These are phyloP conservation scores for Otis tarda DNA, from an alignment of 2,113 vertebrate species.

Conservation along the genomic window DNA sequence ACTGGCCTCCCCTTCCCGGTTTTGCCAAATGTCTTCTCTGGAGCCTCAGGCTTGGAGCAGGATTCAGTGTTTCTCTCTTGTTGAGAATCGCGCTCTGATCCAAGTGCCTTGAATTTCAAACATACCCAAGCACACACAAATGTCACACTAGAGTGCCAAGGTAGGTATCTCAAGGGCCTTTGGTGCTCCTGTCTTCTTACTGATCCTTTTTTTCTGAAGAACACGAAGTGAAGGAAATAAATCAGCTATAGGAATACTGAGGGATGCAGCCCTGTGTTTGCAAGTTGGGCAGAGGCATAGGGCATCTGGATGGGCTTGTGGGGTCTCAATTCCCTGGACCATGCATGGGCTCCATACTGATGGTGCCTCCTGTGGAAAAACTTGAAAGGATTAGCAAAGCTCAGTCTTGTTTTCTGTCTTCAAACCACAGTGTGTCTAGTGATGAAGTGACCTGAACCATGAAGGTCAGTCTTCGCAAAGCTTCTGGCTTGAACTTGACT, in stretches of 20 bases:
- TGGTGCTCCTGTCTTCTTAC: background rate
- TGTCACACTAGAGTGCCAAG: no score
- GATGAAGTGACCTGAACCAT: background rate
- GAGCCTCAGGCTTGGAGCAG: constrained; percentile 12
- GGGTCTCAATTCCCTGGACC: fast-evolving
- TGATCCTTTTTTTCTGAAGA: background rate
- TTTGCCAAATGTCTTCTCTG: constrained; percentile 16
- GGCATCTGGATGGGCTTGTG: background rate
- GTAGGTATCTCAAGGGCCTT: background rate
- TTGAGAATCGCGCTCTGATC: background rate
- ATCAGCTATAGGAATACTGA: fast-evolving
- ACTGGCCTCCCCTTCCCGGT: background rate
- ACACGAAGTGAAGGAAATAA: fast-evolving
- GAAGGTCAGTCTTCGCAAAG: background rate
- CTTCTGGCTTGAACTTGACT: background rate
- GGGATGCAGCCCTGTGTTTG: background rate
- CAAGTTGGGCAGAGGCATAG: fast-evolving
- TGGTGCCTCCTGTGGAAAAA: fast-evolving
- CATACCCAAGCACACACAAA: no score
- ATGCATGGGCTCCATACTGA: fast-evolving
- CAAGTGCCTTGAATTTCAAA: background rate
- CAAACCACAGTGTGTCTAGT: background rate
- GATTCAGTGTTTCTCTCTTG: background rate
- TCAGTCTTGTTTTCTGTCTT: background rate
- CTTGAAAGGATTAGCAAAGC: background rate